A percentile compares a stretch with the other conserved stretches of the same genome.
phyloP scores from a whole-genome alignment of 2,113 vertebrate species.

The Nothocercus nigrocapillus region DNA sequence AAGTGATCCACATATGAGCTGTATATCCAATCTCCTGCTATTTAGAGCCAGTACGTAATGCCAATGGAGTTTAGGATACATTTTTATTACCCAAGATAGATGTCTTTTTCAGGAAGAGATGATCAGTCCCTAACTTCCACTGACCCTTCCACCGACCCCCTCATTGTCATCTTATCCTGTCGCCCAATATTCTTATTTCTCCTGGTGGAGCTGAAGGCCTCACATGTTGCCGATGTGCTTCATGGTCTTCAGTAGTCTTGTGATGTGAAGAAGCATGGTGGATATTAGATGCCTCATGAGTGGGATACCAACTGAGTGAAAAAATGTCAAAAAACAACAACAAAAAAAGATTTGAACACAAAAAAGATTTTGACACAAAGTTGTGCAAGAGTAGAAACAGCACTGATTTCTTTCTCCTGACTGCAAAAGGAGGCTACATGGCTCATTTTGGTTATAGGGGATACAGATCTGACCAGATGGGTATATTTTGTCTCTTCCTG shows the following conservation, averaged over 20 bases:
- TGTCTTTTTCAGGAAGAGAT: not conserved
- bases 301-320: not conserved
- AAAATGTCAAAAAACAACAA: not conserved
- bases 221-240: fast-evolving
- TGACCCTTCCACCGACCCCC: not conserved
- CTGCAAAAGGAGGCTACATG: not conserved
- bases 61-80: not conserved
- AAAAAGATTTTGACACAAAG: not conserved
- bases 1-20: not conserved
- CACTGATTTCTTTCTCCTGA: not conserved
- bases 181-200: not conserved
- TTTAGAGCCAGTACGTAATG: not conserved
- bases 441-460: not conserved
- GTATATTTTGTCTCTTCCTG: not conserved
- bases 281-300: too few relatives aligned
- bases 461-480: not conserved
- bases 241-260: not conserved
- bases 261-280: fast-evolving
- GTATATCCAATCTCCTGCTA: not conserved
- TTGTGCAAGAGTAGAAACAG: not conserved
- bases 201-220: not conserved
- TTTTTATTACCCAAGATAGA: not conserved
- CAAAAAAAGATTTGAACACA: not conserved
- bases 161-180: not conserved
- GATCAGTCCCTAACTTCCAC: not conserved